A percentile compares a stretch with the other conserved stretches of the same genome.
Conservation (phyloP, 2,113 vertebrate species). For the Paedocypris sp. region DNA sequence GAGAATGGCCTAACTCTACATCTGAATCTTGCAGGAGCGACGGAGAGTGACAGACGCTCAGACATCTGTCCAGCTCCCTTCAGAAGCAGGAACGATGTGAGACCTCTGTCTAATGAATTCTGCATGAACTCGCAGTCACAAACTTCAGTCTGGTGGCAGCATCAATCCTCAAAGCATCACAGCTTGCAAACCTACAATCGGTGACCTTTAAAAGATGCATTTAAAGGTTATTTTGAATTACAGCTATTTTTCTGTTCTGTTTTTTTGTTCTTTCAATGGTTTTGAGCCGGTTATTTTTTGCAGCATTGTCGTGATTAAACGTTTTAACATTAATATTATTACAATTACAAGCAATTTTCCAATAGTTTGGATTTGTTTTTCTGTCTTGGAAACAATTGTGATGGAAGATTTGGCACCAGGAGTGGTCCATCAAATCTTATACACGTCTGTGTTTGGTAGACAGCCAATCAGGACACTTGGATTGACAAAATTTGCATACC, state of each 20-base stretch:
- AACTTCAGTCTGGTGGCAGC: not conserved
- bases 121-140: conserved; percentile 18
- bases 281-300: not conserved
- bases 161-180: not conserved
- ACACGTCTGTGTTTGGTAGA: too few species aligned
- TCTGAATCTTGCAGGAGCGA: conserved; percentile 13
- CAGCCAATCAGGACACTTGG: too few species aligned
- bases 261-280: not conserved
- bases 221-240: not conserved
- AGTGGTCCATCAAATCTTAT: too few species aligned
- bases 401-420: too few species aligned
- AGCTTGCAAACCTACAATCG: not conserved
- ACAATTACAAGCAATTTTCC: too few species aligned
- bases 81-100: conserved; percentile 13
- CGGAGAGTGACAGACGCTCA: not conserved
- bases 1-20: not conserved
- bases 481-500: too few species aligned
- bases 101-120: conserved; percentile 23
- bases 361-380: too few species aligned
- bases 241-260: not conserved
- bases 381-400: too few species aligned
- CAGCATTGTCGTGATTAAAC: too few species aligned
- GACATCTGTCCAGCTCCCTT: conserved; percentile 19
- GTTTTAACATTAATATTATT: too few species aligned
- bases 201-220: not conserved